Base-by-base conservation (phyloP, 1,140 invertebrate genomes). In the Stratiolaelaps scimitus region DNA sequence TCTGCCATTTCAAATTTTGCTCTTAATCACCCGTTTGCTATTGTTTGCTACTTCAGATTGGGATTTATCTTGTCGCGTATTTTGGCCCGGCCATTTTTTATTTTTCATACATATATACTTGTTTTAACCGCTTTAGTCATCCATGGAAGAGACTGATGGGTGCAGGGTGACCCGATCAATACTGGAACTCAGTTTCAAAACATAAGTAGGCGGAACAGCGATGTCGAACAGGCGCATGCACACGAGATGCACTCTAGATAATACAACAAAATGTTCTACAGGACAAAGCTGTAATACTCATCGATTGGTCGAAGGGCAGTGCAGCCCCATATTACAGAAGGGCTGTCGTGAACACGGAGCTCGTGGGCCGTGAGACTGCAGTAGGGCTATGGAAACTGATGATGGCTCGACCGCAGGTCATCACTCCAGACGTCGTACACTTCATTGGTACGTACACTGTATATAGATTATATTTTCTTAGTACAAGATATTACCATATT, bases 271-370 rank as follows among this genome's bases (percentile, higher is more conserved):
- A 2, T 13, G 7, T 45, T 47, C 7, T 66, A 7, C n/a, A 6
- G 23, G 65, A 70, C 20, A 45, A 19, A 4, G 4, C 4, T 19
- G 65, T 70, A 19, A 68, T 70, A 13, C 19, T 68, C 7, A 53
- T 70, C 17, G 69, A 70, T 40, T 70, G 69, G 69, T 66, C 68
- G 28, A 64, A 45, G 28, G 69, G 69, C n/a, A 68, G 68, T 6
- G 23, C 30, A 15, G 30, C 56, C 13, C 69, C 69, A 0, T 67
- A 68, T 34, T 71, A 71, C 34, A 34, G 64, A 1, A 19, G 28
- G 0, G 66, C 69, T 2, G 56, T 65, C 0, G 69, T 67, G 0
- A 70, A 70, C 30, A 65, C 69, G 0, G 68, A 70, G 20, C 40
- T 70, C 6, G 69, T 70, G 15, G 69, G 69, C 5, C 44, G 69